Evolutionary conservation across 2,113 vertebrate species (phyloP), one percentile per base, ranked within the genome.

Genomic region (Ornithorhynchus anatinus): DNA sequence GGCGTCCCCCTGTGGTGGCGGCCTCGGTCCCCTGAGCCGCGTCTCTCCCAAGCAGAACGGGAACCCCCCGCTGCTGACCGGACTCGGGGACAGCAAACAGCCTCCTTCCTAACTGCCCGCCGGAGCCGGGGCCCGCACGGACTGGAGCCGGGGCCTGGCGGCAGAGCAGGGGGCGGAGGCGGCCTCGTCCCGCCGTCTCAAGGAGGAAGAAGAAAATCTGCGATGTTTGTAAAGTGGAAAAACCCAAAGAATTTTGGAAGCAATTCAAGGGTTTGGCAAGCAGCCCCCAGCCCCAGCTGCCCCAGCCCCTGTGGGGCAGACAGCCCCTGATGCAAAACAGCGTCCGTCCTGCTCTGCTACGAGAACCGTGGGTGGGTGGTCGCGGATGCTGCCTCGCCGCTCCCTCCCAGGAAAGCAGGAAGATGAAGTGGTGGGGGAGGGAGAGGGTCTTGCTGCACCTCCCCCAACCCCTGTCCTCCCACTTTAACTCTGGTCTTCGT

Each of bases 41-140:
- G 87, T 92, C 77, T 96, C 97, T 8, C 97, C 97, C 0, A 96
- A 94, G 82, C 95, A 95, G 37, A 97, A 97, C 0, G 96, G 95
- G 1, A 93, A 82, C 17, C 16, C 88, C 8, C 54, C 93, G 7
- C 44, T 92, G 8, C 38, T 84, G 0, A 72, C 90, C 1, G 88
- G 82, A 15, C 72, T 93, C 53, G 75, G 75, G 0, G 96, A 98
- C 75, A 42, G 84, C 70, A 7, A 93, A 3, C 97, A 97, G 70
- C 83, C 95, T 3, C 94, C 94, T 0, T 95, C 94, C 5, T 97
- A 96, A 93, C 83, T 63, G 11, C 69, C 59, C 27, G 1, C 65
- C 25, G 1, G 7, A 16, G 72, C 60, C 58, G 44, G 44, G 0
- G 65, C 14, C 35, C 15, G 38, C 19, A 10, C 12, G 22, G 20